Conservation (phyloP, 2,888 invertebrate species). For the Platycheirus rosarum region DNA sequence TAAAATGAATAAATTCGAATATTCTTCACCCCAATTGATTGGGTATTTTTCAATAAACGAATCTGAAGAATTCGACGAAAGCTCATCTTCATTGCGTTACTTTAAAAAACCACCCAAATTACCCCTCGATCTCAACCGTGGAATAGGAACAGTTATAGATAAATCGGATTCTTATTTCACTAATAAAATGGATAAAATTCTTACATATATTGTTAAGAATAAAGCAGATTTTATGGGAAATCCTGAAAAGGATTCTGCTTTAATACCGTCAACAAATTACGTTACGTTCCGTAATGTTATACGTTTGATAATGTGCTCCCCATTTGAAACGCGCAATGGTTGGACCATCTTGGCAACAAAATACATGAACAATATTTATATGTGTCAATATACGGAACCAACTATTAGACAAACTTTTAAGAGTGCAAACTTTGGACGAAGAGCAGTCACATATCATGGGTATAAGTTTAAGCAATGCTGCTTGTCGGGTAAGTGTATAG, state of each 20-base stretch:
- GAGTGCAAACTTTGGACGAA: no score
- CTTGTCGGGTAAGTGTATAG: slow-evolving; percentile 9
- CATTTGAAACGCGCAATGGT: slow-evolving; percentile 86
- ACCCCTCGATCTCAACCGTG: slow-evolving; percentile 71
- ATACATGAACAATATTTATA: slow-evolving; percentile 86
- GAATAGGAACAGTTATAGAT: slow-evolving; percentile 58
- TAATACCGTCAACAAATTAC: slow-evolving; percentile 20
- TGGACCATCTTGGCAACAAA: slow-evolving; percentile 88
- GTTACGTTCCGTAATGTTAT: slow-evolving; percentile 85
- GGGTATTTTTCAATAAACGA: slow-evolving; percentile 41
- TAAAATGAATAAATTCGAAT: not conserved
- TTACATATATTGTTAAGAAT: slow-evolving; percentile 66
- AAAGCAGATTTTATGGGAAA: slow-evolving; percentile 31
- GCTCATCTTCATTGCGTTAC: slow-evolving; percentile 26
- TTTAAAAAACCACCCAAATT: slow-evolving; percentile 23
- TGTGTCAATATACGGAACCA: slow-evolving; percentile 86
- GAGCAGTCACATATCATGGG: slow-evolving; percentile 87
- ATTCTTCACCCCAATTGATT: slow-evolving; percentile 15
- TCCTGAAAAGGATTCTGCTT: not conserved
- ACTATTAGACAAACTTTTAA: no score
- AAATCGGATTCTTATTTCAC: slow-evolving; percentile 66
- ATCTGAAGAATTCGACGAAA: slow-evolving; percentile 10
- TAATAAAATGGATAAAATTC: slow-evolving; percentile 66
- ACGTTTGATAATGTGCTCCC: slow-evolving; percentile 86
- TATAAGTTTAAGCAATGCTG: slow-evolving; percentile 89